Conservation (phyloP, 1,140 invertebrate genomes). For the Carposina sasakii region DNA sequence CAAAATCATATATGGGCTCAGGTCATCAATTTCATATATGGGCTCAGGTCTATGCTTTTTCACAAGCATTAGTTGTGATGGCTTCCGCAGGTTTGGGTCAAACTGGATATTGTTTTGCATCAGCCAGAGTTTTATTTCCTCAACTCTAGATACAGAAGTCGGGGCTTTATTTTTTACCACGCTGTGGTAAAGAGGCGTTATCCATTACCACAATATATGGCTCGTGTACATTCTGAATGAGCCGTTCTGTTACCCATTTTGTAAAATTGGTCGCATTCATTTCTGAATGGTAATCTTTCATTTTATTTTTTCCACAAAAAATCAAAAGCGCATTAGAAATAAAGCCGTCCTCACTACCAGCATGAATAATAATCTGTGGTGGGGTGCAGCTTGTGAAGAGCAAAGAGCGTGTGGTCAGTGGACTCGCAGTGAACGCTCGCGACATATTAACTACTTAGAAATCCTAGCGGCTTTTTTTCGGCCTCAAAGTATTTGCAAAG, state of each 20-base stretch:
- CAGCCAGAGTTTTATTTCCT: conserved; percentile 8
- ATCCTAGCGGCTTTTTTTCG: too few relatives aligned
- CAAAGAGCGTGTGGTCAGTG: too few relatives aligned
- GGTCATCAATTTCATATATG: conserved; percentile 15
- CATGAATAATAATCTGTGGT: conserved; percentile 22
- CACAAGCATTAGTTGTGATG: conserved; percentile 1
- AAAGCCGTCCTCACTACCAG: conserved; percentile 18
- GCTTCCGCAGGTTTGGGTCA: conserved; percentile 1
- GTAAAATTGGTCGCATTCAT: conserved; percentile 13
- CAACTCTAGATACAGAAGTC: background rate
- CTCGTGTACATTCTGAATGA: background rate
- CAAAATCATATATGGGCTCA: too few relatives aligned
- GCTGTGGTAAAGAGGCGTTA: background rate
- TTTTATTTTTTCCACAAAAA: conserved; percentile 16
- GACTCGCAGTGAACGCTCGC: too few relatives aligned
- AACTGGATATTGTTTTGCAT: conserved; percentile 2
- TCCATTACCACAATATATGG: background rate
- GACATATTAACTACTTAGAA: too few relatives aligned
- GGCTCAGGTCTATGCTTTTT: conserved; percentile 15
- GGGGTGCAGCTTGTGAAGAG: too few relatives aligned
- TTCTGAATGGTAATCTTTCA: conserved; percentile 22
- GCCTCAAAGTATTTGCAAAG: too few relatives aligned
- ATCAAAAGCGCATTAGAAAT: conserved; percentile 18
- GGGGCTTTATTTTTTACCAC: background rate
- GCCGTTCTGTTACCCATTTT: background rate